Conservation (phyloP, 2,888 invertebrate species). For the Stenodema calcarata region DNA sequence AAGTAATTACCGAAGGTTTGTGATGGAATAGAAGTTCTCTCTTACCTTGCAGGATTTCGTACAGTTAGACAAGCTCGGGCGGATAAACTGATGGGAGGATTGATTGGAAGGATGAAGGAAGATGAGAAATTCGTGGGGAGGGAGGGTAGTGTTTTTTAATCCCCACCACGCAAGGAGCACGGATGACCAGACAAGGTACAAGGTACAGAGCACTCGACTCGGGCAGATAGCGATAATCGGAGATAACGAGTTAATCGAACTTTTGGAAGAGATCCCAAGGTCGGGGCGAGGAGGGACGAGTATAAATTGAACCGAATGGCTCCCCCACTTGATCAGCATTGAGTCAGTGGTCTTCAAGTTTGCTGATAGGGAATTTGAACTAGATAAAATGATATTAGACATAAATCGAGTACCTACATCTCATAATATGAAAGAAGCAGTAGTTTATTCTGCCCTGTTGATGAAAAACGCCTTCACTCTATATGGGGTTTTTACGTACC, state of each 20-base stretch:
- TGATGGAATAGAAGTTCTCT: background rate
- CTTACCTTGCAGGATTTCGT: background rate
- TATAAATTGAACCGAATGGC: background rate
- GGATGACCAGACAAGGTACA: background rate
- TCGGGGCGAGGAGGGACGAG: background rate
- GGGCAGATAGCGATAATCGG: background rate
- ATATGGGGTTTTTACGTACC: too few relatives aligned
- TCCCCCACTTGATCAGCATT: background rate
- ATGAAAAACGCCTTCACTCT: too few relatives aligned
- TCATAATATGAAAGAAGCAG: too few relatives aligned
- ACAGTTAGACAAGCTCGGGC: background rate
- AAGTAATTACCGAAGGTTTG: background rate
- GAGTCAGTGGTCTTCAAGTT: background rate
- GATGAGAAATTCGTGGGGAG: background rate
- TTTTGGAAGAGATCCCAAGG: conserved; percentile 5
- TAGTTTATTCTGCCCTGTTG: too few relatives aligned
- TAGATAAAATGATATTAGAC: too few relatives aligned
- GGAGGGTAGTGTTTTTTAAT: background rate
- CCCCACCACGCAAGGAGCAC: background rate
- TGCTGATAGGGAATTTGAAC: too few relatives aligned
- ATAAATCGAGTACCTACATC: too few relatives aligned
- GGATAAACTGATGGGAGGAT: background rate
- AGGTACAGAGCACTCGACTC: background rate
- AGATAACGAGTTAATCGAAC: conserved; percentile 7
- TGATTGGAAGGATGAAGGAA: background rate